These are phyloP conservation scores for Scatophagus argus DNA, from an alignment of 2,113 vertebrate species.

Conservation along the genomic window DNA sequence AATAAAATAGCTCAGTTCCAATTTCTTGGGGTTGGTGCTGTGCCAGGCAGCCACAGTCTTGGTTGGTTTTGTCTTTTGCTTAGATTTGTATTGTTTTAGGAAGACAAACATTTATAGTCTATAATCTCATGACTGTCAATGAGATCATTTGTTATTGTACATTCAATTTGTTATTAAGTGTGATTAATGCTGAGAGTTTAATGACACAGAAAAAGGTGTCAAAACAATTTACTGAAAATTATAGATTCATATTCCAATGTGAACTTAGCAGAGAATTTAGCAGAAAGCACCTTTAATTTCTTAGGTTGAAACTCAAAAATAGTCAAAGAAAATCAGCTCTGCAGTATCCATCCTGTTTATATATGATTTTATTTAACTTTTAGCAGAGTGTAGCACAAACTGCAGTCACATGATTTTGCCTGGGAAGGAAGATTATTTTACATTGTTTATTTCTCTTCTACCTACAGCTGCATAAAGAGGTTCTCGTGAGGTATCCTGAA, in stretches of 20 bases:
- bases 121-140: conserved; percentile 4
- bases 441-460: conserved; percentile 5
- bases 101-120: conserved; percentile 19
- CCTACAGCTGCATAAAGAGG: not conserved
- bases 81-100: conserved; percentile 25
- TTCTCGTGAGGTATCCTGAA: conserved; percentile 23
- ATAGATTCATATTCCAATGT: not conserved
- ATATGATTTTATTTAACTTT: not conserved
- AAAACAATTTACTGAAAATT: not conserved
- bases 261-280: not conserved
- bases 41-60: conserved; percentile 29
- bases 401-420: not conserved
- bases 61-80: conserved; percentile 26
- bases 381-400: conserved; percentile 2
- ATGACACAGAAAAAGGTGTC: too few species aligned
- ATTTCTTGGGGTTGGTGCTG: not conserved
- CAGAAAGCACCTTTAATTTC: not conserved
- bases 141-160: conserved; percentile 2
- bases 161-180: conserved; percentile 3
- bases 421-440: not conserved
- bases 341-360: not conserved
- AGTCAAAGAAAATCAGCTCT: not conserved
- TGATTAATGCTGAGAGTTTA: conserved; percentile 3
- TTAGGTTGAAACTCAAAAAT: not conserved
- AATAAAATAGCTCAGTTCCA: conserved; percentile 24